These are phyloP conservation scores for Achatina immaculata DNA, from an alignment of 1,140 invertebrate genomes.

Conservation along the genomic window DNA sequence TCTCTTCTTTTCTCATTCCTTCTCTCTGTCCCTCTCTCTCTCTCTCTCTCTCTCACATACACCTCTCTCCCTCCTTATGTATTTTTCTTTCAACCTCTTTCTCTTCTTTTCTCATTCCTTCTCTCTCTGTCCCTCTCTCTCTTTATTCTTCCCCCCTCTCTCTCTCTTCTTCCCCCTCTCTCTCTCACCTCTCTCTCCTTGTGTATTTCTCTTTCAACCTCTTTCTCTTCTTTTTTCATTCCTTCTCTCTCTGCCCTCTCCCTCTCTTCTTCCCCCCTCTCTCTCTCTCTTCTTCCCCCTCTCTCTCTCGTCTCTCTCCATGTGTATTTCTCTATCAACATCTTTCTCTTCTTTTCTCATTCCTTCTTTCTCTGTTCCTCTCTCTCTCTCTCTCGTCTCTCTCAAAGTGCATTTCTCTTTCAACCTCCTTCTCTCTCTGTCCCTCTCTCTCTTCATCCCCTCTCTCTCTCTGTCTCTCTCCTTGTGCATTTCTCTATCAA, in stretches of 20 bases:
- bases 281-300: not conserved
- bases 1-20: conserved; percentile 11
- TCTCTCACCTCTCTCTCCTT: not conserved
- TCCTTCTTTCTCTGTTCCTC: not conserved
- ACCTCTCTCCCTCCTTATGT: not conserved
- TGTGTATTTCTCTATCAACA: not conserved
- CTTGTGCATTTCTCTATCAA: too few species aligned
- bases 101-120: conserved; percentile 14
- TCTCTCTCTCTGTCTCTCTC: not conserved
- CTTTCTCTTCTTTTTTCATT: too few species aligned
- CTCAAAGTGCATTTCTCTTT: too few species aligned
- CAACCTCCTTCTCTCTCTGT: not conserved
- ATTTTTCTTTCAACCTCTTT: not conserved
- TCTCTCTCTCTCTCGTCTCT: not conserved
- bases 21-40: conserved; percentile 26
- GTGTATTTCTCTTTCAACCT: too few species aligned
- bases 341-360: not conserved
- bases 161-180: not conserved
- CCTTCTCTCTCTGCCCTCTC: too few species aligned
- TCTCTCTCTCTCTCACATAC: not conserved
- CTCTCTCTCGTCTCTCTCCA: not conserved
- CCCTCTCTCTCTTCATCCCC: conserved; percentile 2
- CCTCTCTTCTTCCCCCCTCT: not conserved
- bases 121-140: not conserved
- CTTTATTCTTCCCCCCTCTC: not conserved